phyloP scores from a whole-genome alignment of 2,888 invertebrate species.

The Zygogramma bicolorata region DNA sequence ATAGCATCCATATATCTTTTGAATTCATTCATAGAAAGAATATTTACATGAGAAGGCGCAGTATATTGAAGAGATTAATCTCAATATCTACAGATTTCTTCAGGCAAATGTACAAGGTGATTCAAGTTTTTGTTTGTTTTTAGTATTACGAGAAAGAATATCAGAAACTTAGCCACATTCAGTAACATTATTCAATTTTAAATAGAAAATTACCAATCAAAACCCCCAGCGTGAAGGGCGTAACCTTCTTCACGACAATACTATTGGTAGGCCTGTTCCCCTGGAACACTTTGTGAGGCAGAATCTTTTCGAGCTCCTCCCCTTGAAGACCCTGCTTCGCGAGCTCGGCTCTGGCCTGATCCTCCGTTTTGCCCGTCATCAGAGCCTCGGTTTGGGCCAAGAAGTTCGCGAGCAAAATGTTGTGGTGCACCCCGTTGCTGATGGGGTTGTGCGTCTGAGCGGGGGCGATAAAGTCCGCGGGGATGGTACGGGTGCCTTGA shows the following conservation, averaged over 20 bases:
- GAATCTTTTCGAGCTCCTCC: constrained; percentile 80
- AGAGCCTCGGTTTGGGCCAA: constrained; percentile 98
- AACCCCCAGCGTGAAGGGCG: constrained; percentile 93
- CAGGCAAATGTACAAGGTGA: too few species aligned
- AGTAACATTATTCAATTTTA: too few species aligned
- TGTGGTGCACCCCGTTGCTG: constrained; percentile 85
- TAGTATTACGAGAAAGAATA: too few species aligned
- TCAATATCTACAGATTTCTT: too few species aligned
- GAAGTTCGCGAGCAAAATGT: constrained; percentile 96
- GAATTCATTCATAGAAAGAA: too few species aligned
- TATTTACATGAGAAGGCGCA: too few species aligned
- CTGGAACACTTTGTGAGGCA: constrained; percentile 96
- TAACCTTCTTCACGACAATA: constrained; percentile 90
- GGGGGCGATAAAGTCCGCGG: constrained; percentile 97
- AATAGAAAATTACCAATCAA: constrained; percentile 82
- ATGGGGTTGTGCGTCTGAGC: constrained; percentile 92
- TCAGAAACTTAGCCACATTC: too few species aligned
- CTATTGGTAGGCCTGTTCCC: constrained; percentile 99
- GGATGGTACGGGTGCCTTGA: constrained; percentile 89
- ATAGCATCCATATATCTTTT: too few species aligned
- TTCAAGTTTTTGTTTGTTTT: too few species aligned
- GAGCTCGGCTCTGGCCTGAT: constrained; percentile 83
- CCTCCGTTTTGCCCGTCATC: constrained; percentile 75
- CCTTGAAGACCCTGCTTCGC: constrained; percentile 81
- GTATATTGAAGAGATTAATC: too few species aligned